Evolutionary conservation across 2,113 vertebrate genomes (phyloP), one percentile per base, ranked within the genome.

Genomic region (Albula glossodonta): DNA sequence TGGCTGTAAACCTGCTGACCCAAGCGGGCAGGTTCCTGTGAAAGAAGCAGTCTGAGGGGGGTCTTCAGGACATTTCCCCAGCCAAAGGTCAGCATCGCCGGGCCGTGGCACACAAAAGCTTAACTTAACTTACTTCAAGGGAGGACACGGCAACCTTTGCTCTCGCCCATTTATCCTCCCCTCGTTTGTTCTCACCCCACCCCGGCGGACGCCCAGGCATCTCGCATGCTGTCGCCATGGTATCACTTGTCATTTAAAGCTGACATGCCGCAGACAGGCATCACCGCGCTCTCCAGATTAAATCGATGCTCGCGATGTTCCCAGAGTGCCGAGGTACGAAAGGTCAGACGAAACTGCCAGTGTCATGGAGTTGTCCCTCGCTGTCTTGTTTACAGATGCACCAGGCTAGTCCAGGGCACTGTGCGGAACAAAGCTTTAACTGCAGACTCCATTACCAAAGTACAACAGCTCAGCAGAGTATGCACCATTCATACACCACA

Each of bases 181-280:
- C 56, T 60, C 11, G 3, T 70, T 70, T 22, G 4, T 22, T 22
- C n/a, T 22, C n/a, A 31, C 70, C 22, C 22, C 2, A 22, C 70
- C n/a, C 70, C 22, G 22, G 70, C 8, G 10, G n/a, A 31, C 6
- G 6, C 10, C 6, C 70, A 31, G 6, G 2, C 8, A 74, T 22
- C 8, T n/a, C 19, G 6, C 53, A 56, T 56, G 53, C 53, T 56
- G 53, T 56, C 12, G 63, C 63, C 63, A 3, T 31, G 70, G 70
- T 74, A 74, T 74, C 70, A 74, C 70, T 74, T 74, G 70, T 74
- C 70, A 74, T 31, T 74, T 74, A 74, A 5, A 31, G 70, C 70
- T 74, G 70, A 74, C n/a, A 31, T 74, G 70, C 9, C 6, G 70
- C 8, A 31, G 70, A 74, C n/a, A 31, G 70, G 25, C 19, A 19